Conservation (phyloP, 2,888 invertebrate genomes). For the Tuta absoluta region DNA sequence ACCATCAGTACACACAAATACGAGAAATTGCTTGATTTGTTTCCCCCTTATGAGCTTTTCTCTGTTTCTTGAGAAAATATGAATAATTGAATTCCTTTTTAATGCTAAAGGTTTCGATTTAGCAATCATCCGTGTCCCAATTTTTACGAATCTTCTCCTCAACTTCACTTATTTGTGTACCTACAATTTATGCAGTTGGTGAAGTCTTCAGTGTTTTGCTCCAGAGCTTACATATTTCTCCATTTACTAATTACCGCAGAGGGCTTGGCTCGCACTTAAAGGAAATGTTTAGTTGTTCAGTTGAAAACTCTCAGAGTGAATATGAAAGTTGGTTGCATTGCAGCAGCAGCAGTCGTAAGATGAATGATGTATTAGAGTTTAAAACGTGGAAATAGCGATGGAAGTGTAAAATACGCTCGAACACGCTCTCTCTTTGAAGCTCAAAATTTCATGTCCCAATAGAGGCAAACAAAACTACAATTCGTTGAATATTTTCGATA, state of each 20-base stretch:
- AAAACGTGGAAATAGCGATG: constrained; percentile 13
- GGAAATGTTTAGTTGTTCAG: constrained; percentile 5
- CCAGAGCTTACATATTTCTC: background rate
- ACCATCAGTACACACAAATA: constrained; percentile 68
- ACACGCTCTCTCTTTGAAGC: constrained; percentile 35
- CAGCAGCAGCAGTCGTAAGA: background rate
- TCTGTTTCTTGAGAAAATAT: constrained; percentile 2
- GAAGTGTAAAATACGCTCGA: constrained; percentile 30
- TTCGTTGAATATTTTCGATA: constrained; percentile 51
- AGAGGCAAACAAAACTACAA: constrained; percentile 46
- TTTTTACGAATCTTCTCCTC: background rate
- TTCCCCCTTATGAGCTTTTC: background rate
- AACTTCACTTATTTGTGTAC: constrained; percentile 1
- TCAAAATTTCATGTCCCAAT: constrained; percentile 39
- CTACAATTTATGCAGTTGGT: background rate
- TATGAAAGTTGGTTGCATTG: constrained; percentile 12
- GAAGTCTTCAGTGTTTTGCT: constrained; percentile 1
- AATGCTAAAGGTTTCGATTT: background rate
- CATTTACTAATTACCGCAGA: constrained; percentile 14
- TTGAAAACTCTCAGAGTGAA: constrained; percentile 11
- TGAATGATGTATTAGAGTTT: constrained; percentile 24
- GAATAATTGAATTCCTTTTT: constrained; percentile 12
- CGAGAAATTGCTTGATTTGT: constrained; percentile 20
- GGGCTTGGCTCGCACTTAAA: background rate
- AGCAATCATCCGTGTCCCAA: background rate